Evolutionary conservation across 2,797 vertebrate genomes (phyloP).

Genomic region (Enteromius treurensis): DNA sequence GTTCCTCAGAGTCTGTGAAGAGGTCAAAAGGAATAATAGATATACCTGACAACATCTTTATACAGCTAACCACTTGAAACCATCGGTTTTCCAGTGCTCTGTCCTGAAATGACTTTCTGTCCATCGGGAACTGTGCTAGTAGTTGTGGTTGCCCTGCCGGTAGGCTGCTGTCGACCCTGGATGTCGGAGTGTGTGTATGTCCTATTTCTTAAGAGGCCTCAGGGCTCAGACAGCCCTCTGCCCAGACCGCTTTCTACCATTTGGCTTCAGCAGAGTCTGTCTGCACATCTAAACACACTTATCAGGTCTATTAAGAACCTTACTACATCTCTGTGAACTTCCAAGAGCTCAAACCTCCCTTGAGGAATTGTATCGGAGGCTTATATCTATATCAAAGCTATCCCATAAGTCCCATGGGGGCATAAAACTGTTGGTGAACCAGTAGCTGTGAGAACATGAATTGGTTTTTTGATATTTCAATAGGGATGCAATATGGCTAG

Average conservation of each 20-base stretch:
- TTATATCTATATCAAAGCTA: constrained; percentile 23
- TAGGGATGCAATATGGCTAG: not conserved
- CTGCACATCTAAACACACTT: constrained; percentile 11
- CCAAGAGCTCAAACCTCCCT: constrained; percentile 16
- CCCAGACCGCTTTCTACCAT: constrained; percentile 19
- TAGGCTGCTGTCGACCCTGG: not conserved
- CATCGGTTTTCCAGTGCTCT: not conserved
- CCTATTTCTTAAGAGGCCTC: constrained; percentile 45
- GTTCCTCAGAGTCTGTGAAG: not conserved
- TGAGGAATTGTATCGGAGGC: constrained; percentile 21
- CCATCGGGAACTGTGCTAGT: not conserved
- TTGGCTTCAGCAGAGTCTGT: constrained; percentile 31
- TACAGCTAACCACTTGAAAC: not conserved
- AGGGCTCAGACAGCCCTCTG: constrained; percentile 25
- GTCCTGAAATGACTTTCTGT: constrained; percentile 17
- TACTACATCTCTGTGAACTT: constrained; percentile 19
- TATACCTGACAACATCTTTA: constrained; percentile 15
- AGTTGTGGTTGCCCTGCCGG: constrained; percentile 7
- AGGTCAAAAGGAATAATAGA: constrained; percentile 40
- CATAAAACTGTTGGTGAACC: not conserved
- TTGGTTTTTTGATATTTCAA: not conserved
- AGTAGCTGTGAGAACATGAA: not conserved
- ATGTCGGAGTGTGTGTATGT: constrained; percentile 12
- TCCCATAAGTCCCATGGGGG: not conserved
- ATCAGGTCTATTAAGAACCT: constrained; percentile 32